These are phyloP conservation scores for Poeciliopsis prolifica DNA, from an alignment of 2,113 vertebrate genomes.

Conservation along the genomic window DNA sequence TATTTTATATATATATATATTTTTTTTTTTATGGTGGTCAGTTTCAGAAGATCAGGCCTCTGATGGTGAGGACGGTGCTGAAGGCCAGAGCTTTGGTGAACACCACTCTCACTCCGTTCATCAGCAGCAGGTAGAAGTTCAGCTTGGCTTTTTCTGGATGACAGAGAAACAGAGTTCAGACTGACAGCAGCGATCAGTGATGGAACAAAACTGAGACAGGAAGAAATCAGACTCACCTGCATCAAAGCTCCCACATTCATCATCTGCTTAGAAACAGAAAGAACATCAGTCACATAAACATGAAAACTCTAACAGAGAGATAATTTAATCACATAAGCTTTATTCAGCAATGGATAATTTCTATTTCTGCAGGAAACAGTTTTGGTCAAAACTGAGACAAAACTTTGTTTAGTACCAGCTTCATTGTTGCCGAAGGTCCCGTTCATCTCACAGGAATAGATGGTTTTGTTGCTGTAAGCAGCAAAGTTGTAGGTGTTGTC, in stretches of 20 bases:
- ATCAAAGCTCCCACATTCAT: neutral
- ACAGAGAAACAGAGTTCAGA: neutral
- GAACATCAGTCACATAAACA: too few species aligned
- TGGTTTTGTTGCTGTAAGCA: neutral
- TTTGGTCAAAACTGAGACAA: neutral
- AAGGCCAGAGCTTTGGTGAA: constrained; percentile 70
- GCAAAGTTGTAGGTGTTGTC: constrained; percentile 4
- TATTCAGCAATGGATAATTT: neutral
- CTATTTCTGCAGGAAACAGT: neutral
- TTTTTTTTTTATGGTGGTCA: too few species aligned
- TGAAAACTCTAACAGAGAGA: too few species aligned
- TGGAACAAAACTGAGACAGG: too few species aligned
- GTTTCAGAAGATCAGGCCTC: constrained; percentile 43
- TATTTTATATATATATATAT: too few species aligned
- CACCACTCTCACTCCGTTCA: constrained; percentile 65
- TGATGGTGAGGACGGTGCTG: constrained; percentile 68
- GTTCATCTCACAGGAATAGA: constrained; percentile 29
- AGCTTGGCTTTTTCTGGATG: constrained; percentile 25
- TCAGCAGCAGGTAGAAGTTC: constrained; percentile 58
- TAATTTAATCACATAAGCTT: too few species aligned
- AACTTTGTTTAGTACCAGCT: neutral
- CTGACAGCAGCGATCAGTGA: too few species aligned
- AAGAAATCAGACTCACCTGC: constrained; percentile 35
- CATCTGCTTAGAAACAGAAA: neutral
- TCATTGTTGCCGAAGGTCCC: rapidly evolving